Base-by-base conservation (phyloP, 2,888 invertebrate genomes). In the Platycnemis pennipes region DNA sequence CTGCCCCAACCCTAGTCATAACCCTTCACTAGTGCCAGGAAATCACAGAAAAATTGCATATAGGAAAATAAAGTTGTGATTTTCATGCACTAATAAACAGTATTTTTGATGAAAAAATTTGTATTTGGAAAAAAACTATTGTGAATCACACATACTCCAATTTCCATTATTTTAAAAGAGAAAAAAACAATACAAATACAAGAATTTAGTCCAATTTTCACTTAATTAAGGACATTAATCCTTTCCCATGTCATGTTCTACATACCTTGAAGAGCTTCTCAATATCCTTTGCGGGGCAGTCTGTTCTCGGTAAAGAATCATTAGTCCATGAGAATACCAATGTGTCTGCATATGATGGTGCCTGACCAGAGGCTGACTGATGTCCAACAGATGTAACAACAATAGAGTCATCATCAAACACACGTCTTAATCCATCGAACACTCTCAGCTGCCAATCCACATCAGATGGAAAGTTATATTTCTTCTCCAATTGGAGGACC, bases 271-370 rank as follows among this genome's bases (percentile, higher is more conserved):
- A 97, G 69, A 98, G 96, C 95, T 97, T 96, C 94, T 97, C 97
- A 49, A 99, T 98, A 95, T 98, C 98, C 94, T 97, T 97, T 95
- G 97, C 98, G 0, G 99, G 98, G 95, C 99, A 99, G 88, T 97
- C 97, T 95, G 97, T 98, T 94, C 98, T 98, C 0, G 98, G 98
- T 95, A 99, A 96, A 13, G 98, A 98, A 95, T 98, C 99, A 96
- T 99, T 99, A 37, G 98, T 98, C 98, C 98, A 99, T 53, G 97
- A 98, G 96, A 97, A 98, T 95, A 97, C 97, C 95, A 97, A 97
- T 96, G 97, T 86, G 19, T 86, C 94, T 16, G 63, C 63, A 31
- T 94, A 85, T n/a, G 94, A 85, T 26, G 88, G 37, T 56, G 63
- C n/a, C 46, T 87, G 97, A 96, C 97, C 97, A 91, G 96, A 96